These are phyloP conservation scores for Rhabdophis nuchalis DNA, from an alignment of 2,797 vertebrate genomes.

Conservation along the genomic window DNA sequence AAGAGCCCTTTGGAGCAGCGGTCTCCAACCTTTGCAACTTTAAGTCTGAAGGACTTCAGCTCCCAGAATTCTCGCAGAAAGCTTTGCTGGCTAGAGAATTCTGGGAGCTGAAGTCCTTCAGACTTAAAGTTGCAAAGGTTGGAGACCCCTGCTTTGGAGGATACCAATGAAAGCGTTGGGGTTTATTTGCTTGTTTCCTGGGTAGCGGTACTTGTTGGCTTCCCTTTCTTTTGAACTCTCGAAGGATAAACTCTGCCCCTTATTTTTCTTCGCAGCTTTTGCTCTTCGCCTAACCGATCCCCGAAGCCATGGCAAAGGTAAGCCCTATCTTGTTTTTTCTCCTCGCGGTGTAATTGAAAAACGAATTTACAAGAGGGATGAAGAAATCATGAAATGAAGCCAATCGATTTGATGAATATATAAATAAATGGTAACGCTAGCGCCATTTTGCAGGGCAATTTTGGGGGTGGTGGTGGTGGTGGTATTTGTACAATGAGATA, in stretches of 20 bases:
- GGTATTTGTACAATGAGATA: not conserved
- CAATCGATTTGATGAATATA: not conserved
- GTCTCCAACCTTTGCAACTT: too few relatives aligned
- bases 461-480: too few relatives aligned
- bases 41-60: too few relatives aligned
- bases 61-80: too few relatives aligned
- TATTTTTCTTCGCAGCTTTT: not conserved
- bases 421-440: not conserved
- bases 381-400: not conserved
- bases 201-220: not conserved
- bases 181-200: not conserved
- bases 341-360: not conserved
- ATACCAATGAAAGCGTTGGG: not conserved
- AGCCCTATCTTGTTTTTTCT: not conserved
- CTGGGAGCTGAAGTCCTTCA: too few relatives aligned
- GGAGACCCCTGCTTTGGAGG: not conserved
- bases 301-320: slow-evolving; percentile 12
- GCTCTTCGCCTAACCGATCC: not conserved
- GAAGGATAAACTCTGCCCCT: too few relatives aligned
- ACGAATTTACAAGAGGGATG: not conserved
- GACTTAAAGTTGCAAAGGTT: too few relatives aligned
- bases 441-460: not conserved
- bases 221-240: not conserved
- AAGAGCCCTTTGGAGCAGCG: too few relatives aligned
- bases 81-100: too few relatives aligned